Evolutionary conservation across 2,888 invertebrate species (phyloP).

Genomic region (Volucella zonaria): DNA sequence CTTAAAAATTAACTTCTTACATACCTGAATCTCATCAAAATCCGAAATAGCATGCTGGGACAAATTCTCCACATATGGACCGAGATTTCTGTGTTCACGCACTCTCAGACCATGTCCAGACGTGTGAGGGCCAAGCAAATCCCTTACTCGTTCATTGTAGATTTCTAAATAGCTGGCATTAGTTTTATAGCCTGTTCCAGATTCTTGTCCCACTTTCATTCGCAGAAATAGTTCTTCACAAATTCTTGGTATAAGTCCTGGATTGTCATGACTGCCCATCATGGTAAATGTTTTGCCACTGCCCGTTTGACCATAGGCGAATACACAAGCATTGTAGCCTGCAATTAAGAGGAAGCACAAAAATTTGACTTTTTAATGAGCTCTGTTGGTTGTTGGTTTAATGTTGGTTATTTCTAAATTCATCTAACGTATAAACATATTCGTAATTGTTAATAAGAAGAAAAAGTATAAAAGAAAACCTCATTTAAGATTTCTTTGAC

Average conservation of each 20-base stretch:
- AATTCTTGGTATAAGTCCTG: constrained; percentile 93
- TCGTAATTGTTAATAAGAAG: neutral
- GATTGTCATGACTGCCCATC: constrained; percentile 92
- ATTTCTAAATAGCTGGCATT: constrained; percentile 94
- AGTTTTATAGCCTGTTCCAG: constrained; percentile 92
- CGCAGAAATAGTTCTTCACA: constrained; percentile 92
- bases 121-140: constrained; percentile 85
- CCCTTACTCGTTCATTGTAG: constrained; percentile 92
- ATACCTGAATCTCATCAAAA: constrained; percentile 90
- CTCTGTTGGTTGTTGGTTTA: neutral
- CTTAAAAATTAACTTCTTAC: constrained; percentile 81
- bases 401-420: neutral
- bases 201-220: constrained; percentile 91
- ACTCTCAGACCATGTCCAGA: constrained; percentile 89
- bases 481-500: constrained; percentile 24
- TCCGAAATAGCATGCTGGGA: constrained; percentile 93
- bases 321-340: constrained; percentile 93
- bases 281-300: constrained; percentile 96
- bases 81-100: constrained; percentile 90
- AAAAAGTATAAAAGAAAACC: constrained; percentile 26
- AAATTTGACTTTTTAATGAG: constrained; percentile 11
- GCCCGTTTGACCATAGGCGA: constrained; percentile 95
- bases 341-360: constrained; percentile 15
- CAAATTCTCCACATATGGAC: constrained; percentile 93
- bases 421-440: constrained; percentile 6